Percentiles rank a stretch among this genome's conserved stretches.
These are phyloP conservation scores for Corythornis cristatus DNA, from an alignment of 2,113 vertebrate species.

Conservation along the genomic window DNA sequence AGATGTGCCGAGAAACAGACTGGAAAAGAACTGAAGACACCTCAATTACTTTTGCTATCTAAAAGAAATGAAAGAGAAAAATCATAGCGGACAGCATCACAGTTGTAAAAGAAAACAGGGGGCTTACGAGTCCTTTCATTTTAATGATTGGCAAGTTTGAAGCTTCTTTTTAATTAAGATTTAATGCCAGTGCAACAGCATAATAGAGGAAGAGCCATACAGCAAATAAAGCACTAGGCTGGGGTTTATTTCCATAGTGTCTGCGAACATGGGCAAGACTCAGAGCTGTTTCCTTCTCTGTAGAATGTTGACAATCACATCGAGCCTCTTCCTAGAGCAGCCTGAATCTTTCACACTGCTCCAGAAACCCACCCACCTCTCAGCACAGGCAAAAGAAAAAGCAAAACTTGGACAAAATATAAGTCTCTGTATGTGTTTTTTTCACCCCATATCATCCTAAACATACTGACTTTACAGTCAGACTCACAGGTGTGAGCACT, in stretches of 20 bases:
- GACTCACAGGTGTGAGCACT: not conserved
- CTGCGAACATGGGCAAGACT: not conserved
- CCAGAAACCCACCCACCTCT: not conserved
- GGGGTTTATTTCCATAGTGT: not conserved
- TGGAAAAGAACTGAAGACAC: not conserved
- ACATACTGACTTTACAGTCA: not conserved
- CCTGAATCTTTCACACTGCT: not conserved
- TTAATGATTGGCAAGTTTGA: not conserved
- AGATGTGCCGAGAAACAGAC: not conserved
- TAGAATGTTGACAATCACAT: not conserved
- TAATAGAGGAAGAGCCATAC: not conserved
- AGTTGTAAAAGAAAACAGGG: not conserved
- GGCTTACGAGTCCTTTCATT: not conserved
- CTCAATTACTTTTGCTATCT: not conserved
- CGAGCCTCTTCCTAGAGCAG: not conserved
- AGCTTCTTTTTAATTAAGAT: constrained; percentile 42
- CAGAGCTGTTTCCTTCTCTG: not conserved
- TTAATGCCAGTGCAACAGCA: not conserved
- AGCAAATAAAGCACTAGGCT: not conserved
- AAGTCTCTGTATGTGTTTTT: not conserved
- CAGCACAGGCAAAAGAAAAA: not conserved
- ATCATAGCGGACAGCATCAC: not conserved
- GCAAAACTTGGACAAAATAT: not conserved
- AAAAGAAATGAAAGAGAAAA: constrained; percentile 4
- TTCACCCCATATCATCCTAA: not conserved